Evolutionary conservation across 2,797 vertebrate species (phyloP).

Genomic region (Hydrocynus forskahlii): DNA sequence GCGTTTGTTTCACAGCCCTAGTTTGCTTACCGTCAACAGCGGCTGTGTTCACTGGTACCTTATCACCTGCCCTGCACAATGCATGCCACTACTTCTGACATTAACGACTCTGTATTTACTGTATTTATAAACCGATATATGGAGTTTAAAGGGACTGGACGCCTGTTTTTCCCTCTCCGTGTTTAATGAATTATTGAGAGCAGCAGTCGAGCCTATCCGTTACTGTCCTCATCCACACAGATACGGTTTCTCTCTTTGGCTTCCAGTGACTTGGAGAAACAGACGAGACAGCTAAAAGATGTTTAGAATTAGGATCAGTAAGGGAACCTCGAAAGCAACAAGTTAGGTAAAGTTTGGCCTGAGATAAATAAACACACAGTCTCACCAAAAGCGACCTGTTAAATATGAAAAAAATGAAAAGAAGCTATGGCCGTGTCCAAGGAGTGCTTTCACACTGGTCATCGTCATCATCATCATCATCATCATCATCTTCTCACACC

Average conservation of each 20-base stretch:
- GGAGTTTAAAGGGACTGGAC: too few relatives aligned
- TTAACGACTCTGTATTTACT: not conserved
- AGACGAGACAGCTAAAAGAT: not conserved
- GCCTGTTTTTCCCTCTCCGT: slow-evolving; percentile 14
- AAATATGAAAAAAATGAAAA: too few relatives aligned
- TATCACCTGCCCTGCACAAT: not conserved
- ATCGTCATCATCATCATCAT: too few relatives aligned
- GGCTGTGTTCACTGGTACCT: not conserved
- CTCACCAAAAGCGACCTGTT: too few relatives aligned
- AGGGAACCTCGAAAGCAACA: not conserved
- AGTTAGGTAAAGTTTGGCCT: not conserved
- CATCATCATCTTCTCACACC: not conserved
- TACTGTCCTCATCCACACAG: slow-evolving; percentile 45
- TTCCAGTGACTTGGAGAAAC: slow-evolving; percentile 55
- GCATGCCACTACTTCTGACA: not conserved
- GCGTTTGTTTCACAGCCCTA: not conserved
- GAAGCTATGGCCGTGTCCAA: too few relatives aligned
- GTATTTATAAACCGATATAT: not conserved
- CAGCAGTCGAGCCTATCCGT: slow-evolving; percentile 46
- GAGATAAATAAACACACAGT: not conserved
- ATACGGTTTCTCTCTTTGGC: slow-evolving; percentile 71
- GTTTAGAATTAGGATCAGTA: too few relatives aligned
- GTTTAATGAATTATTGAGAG: slow-evolving; percentile 71
- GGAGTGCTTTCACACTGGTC: too few relatives aligned
- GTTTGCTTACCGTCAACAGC: not conserved